phyloP scores from a whole-genome alignment of 1,140 invertebrate genomes.

The Bilobella aurantiaca region DNA sequence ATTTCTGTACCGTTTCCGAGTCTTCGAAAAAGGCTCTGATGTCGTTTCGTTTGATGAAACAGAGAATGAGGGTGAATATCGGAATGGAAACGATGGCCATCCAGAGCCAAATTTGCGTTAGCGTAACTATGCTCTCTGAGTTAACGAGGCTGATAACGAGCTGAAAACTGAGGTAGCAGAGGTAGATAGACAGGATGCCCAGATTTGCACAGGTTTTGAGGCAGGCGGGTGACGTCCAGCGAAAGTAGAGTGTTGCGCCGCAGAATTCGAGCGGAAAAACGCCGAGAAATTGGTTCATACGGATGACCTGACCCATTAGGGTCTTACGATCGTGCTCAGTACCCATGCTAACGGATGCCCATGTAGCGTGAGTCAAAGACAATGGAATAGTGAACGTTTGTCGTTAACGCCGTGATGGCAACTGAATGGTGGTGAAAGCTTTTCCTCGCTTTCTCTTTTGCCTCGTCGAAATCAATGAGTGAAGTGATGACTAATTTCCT shows the following conservation, averaged over 20 bases:
- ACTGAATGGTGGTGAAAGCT: too few species aligned
- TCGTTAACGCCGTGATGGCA: too few species aligned
- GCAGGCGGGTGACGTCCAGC: slow-evolving; percentile 15
- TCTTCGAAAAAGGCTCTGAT: slow-evolving; percentile 16
- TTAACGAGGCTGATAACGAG: neutral
- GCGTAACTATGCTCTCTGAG: neutral
- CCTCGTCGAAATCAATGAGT: too few species aligned
- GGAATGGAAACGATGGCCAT: slow-evolving; percentile 9
- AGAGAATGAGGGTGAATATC: neutral
- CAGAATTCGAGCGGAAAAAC: slow-evolving; percentile 17
- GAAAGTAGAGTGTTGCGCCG: slow-evolving; percentile 9
- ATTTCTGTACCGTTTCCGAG: neutral
- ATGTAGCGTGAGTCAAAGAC: neutral
- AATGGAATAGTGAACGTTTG: neutral
- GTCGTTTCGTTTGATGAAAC: neutral
- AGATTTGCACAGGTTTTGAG: slow-evolving; percentile 18
- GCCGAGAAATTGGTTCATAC: slow-evolving; percentile 20
- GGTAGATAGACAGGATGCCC: slow-evolving; percentile 8
- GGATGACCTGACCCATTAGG: slow-evolving; percentile 11
- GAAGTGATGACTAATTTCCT: too few species aligned
- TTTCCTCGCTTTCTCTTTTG: too few species aligned
- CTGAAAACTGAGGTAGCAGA: slow-evolving; percentile 10
- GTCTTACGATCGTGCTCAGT: neutral
- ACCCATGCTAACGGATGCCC: neutral
- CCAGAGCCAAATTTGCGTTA: slow-evolving; percentile 12